Conservation (phyloP, 2,797 vertebrate genomes). For the Ctenochaetus hawaiiensis region DNA sequence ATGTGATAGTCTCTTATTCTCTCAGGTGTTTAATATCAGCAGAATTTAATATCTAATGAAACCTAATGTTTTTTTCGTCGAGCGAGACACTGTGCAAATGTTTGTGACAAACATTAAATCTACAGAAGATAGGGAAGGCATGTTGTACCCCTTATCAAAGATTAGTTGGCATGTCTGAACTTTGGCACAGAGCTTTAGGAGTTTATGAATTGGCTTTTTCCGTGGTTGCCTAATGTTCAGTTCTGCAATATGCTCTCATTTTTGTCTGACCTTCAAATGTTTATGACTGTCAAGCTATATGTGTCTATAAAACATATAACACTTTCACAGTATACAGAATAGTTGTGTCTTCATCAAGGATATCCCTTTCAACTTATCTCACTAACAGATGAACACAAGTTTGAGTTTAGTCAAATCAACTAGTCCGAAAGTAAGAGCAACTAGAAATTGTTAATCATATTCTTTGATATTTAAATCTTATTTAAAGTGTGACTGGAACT, state of each 20-base stretch:
- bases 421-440: no score
- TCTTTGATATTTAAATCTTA: no score
- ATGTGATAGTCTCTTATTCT: neutral
- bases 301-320: neutral
- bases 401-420: neutral
- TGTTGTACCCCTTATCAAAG: conserved; percentile 54
- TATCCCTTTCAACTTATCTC: no score
- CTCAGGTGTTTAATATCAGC: neutral
- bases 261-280: conserved; percentile 56
- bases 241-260: conserved; percentile 67
- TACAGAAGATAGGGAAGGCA: conserved; percentile 10
- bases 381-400: no score
- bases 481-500: no score
- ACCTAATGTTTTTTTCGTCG: neutral
- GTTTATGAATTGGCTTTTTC: conserved; percentile 64
- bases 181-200: conserved; percentile 72
- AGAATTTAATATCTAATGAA: neutral
- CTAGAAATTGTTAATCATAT: no score
- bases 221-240: conserved; percentile 55
- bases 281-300: neutral
- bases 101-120: neutral
- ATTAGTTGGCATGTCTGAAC: conserved; percentile 63
- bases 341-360: neutral
- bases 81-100: conserved; percentile 4
- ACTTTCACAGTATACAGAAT: neutral